These are phyloP conservation scores for Phymanthus crucifer DNA, from an alignment of 92 coral and sea anemone genomes.

Conservation along the genomic window DNA sequence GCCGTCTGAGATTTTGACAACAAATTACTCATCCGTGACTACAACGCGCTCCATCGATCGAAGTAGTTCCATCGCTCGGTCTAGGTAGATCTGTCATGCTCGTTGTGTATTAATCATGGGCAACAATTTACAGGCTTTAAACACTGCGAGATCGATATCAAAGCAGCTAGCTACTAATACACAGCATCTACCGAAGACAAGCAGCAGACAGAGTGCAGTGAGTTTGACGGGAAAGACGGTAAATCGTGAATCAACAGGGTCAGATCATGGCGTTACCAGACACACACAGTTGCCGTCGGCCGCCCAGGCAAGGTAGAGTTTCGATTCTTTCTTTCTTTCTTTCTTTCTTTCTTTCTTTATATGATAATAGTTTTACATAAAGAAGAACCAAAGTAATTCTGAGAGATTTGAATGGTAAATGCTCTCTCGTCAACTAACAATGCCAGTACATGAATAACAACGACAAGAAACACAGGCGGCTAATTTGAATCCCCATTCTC, in stretches of 20 bases:
- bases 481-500: not conserved
- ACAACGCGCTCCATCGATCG: slow-evolving; percentile 17
- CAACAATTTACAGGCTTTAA: slow-evolving; percentile 25
- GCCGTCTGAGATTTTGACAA: not conserved
- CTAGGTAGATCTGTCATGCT: not conserved
- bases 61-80: not conserved
- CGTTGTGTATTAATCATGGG: slow-evolving; percentile 4
- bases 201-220: not conserved
- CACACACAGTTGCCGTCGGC: not conserved
- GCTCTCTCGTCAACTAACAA: not conserved
- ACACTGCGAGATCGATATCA: slow-evolving; percentile 14
- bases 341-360: too few relatives aligned
- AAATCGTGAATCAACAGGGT: not conserved
- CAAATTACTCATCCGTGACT: slow-evolving; percentile 25
- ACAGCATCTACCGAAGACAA: not conserved
- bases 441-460: not conserved
- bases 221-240: not conserved
- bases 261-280: not conserved
- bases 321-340: not conserved
- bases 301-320: not conserved
- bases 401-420: not conserved
- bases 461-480: not conserved
- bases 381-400: not conserved
- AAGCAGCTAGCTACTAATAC: not conserved
- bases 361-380: not conserved